A percentile compares a stretch with the other conserved stretches of the same genome.
phyloP scores from a whole-genome alignment of 1,140 invertebrate genomes.

The Calephelis virginiensis region DNA sequence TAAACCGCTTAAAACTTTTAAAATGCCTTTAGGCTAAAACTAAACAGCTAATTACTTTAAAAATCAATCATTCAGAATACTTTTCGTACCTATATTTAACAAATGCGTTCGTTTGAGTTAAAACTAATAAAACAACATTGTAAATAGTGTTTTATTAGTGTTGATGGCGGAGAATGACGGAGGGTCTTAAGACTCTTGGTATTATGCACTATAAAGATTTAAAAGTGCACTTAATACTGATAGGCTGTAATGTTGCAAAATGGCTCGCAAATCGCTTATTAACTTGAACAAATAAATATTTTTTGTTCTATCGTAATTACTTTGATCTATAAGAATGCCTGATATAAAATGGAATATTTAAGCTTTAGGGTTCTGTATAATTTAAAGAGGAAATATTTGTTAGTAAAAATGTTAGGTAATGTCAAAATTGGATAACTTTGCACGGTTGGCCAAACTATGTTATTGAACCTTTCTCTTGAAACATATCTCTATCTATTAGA shows the following conservation, averaged over 20 bases:
- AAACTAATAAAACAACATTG: conserved; percentile 18
- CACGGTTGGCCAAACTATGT: too few relatives aligned
- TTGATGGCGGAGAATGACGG: conserved; percentile 33
- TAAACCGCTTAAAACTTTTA: background rate
- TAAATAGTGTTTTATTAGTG: conserved; percentile 39
- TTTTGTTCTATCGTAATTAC: conserved; percentile 11
- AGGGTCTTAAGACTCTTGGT: conserved; percentile 38
- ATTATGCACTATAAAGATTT: conserved; percentile 45
- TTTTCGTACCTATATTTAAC: background rate
- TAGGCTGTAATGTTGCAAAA: conserved; percentile 5
- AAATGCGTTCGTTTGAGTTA: conserved; percentile 11
- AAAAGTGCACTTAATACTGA: conserved; percentile 26
- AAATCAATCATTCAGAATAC: conserved; percentile 3
- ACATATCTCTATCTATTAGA: too few relatives aligned
- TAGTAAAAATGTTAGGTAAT: too few relatives aligned
- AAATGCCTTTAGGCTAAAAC: background rate
- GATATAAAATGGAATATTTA: background rate
- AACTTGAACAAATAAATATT: conserved; percentile 9
- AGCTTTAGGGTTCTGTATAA: background rate
- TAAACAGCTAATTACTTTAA: conserved; percentile 11
- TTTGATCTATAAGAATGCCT: conserved; percentile 1
- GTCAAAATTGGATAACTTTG: too few relatives aligned
- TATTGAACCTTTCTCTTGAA: too few relatives aligned
- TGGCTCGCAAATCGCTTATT: conserved; percentile 7
- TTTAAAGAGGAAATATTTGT: too few relatives aligned